Base-by-base conservation (phyloP, 35 echinoderm and acorn worm species). In the Anneissia japonica region DNA sequence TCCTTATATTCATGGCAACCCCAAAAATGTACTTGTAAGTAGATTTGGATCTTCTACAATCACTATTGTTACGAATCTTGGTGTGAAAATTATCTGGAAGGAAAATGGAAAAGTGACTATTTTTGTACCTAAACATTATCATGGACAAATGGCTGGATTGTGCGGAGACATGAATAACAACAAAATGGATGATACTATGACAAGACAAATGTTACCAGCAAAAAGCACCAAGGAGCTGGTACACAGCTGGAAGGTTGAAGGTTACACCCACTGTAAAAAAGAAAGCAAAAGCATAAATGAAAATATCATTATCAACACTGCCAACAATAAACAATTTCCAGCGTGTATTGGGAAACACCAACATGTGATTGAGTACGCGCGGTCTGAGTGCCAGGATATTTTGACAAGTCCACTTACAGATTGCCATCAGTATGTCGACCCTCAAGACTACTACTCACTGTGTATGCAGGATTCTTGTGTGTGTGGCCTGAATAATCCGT, bases 221-320 rank as follows among this genome's bases (percentile, higher is more conserved):
- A 77, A 78, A 39, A 86, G 75, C 0, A 35, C 16, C 1, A 85
- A 86, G 17, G 92, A 93, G 41, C 74, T 93, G 1, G 43, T 89
- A 26, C 92, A 93, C 83, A 93, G 92, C 46, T 93, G 92, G 92
- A 93, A 93, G 84, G 87, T 93, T 0, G 79, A 90, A 31, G 92
- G 91, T 16, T 93, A 93, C 55, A 74, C 76, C 46, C 84, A 89
- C 26, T 85, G 80, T 31, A 19, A 23, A 75, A 26, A n/a, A 16
- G 35, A 36, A 37, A 38, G 0, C 7, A 0, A n/a, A 38, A 3
- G 7, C 4, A 30, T 11, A 34, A 1, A 10, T 4, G 21, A 16
- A 38, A 32, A 36, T 5, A 40, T 87, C 34, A 85, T 41, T 5
- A 37, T 14, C 30, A 82, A 87, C 55, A 76, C 55, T 23, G 46